Percentiles rank a stretch among this genome's conserved stretches.
Evolutionary conservation across 2,113 vertebrate genomes (phyloP).

Genomic region (Fregata magnificens): DNA sequence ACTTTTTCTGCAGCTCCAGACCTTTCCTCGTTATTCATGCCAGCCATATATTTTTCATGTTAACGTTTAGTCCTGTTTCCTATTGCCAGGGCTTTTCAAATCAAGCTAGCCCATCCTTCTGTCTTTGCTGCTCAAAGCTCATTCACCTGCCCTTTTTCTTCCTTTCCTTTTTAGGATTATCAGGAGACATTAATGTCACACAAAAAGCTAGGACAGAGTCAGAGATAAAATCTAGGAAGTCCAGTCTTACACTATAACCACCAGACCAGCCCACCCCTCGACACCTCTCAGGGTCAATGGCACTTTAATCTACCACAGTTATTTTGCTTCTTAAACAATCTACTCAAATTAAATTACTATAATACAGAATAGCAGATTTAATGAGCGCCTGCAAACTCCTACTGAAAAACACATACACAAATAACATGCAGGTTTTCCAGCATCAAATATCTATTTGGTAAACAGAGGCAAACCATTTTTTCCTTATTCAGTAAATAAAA

Average conservation of each 20-base stretch:
- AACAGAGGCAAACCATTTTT: conserved; percentile 7
- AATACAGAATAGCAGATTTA: conserved; percentile 39
- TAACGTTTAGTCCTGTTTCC: not conserved
- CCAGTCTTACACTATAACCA: not conserved
- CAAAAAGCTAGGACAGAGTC: not conserved
- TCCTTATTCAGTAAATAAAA: conserved; percentile 36
- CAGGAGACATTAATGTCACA: not conserved
- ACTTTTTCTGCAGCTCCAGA: not conserved
- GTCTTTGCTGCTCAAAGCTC: not conserved
- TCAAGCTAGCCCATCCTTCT: not conserved
- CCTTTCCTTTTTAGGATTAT: not conserved
- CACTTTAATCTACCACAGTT: conserved; percentile 39
- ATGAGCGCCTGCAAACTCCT: conserved; percentile 11
- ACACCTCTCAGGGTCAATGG: conserved; percentile 38
- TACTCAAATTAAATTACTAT: conserved; percentile 50
- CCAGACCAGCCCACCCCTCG: not conserved
- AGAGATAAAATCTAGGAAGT: not conserved
- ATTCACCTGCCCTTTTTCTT: not conserved
- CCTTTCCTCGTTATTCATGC: not conserved
- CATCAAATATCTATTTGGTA: conserved; percentile 34
- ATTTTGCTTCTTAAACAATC: conserved; percentile 59
- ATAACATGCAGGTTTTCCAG: not conserved
- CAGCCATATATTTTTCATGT: not conserved
- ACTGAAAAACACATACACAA: conserved; percentile 4
- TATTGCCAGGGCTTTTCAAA: not conserved